phyloP scores from a whole-genome alignment of 2,797 vertebrate genomes.

The Staurois parvus region DNA sequence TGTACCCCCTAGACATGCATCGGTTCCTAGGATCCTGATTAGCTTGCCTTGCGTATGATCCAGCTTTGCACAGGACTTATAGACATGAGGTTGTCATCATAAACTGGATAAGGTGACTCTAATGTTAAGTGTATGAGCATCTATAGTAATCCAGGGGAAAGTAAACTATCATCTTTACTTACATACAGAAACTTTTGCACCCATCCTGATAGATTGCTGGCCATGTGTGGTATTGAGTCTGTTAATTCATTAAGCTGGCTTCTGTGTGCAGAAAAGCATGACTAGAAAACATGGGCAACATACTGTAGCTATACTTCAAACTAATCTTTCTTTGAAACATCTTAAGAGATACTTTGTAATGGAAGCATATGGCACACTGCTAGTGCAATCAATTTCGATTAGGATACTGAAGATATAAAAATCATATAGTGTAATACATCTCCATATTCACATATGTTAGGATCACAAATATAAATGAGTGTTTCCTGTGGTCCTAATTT shows the following conservation, averaged over 20 bases:
- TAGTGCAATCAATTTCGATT: conserved; percentile 34
- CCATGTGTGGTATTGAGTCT: not conserved
- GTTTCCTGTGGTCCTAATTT: not conserved
- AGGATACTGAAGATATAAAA: conserved; percentile 11
- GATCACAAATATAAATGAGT: not conserved
- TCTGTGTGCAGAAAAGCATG: conserved; percentile 45
- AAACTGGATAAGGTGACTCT: too few species aligned
- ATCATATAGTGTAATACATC: conserved; percentile 8
- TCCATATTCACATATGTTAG: conserved; percentile 10
- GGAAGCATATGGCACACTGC: conserved; percentile 25
- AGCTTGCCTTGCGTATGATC: too few species aligned
- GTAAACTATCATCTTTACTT: too few species aligned
- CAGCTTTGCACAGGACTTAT: too few species aligned
- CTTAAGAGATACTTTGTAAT: conserved; percentile 23
- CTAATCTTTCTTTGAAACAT: conserved; percentile 15
- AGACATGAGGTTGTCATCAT: too few species aligned
- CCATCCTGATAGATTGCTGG: too few species aligned
- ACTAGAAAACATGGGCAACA: conserved; percentile 34
- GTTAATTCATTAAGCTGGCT: conserved; percentile 21
- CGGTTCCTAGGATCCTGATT: too few species aligned
- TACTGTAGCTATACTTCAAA: conserved; percentile 24
- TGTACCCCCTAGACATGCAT: too few species aligned
- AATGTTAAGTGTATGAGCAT: too few species aligned
- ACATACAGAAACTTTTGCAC: too few species aligned
- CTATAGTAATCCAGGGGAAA: too few species aligned